Evolutionary conservation across 37 sponge, comb jelly and placozoan species (phyloP).

Genomic region (Sycon ciliatum): DNA sequence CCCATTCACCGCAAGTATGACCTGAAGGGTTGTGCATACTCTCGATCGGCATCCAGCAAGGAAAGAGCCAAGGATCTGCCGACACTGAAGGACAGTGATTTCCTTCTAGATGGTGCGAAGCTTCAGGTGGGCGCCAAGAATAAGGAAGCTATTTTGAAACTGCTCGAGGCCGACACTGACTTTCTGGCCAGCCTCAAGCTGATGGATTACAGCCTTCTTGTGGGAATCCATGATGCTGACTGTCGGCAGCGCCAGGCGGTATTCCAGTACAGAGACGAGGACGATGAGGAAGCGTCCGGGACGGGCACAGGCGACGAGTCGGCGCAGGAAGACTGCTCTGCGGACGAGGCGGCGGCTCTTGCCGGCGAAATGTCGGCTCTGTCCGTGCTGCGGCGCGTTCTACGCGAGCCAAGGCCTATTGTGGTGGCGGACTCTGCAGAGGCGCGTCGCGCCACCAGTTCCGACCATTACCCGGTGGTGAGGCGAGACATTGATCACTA

Average conservation of each 20-base stretch:
- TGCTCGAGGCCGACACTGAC: slow-evolving; percentile 68
- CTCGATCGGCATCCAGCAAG: not conserved
- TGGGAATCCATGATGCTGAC: slow-evolving; percentile 72
- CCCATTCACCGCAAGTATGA: slow-evolving; percentile 80
- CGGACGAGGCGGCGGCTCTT: too few species aligned
- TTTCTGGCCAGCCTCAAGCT: slow-evolving; percentile 69
- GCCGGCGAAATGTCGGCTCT: too few species aligned
- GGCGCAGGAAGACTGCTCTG: too few species aligned
- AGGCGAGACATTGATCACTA: too few species aligned
- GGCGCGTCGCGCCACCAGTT: too few species aligned
- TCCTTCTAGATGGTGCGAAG: slow-evolving; percentile 56
- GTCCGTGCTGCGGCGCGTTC: too few species aligned
- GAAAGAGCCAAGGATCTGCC: slow-evolving; percentile 64
- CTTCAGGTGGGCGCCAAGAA: slow-evolving; percentile 56
- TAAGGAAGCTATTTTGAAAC: slow-evolving; percentile 40
- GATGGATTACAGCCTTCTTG: slow-evolving; percentile 96
- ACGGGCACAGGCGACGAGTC: too few species aligned
- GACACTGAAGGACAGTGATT: slow-evolving; percentile 86
- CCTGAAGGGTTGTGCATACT: too few species aligned
- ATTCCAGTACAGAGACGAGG: not conserved
- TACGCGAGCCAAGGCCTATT: too few species aligned
- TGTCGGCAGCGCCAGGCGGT: not conserved
- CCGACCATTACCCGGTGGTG: too few species aligned
- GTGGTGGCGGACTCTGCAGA: too few species aligned
- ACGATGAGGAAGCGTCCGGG: not conserved